Percentiles rank a stretch among this genome's conserved stretches.
Conservation (phyloP, 2,797 vertebrate genomes). For the Sebastes taczanowskii region DNA sequence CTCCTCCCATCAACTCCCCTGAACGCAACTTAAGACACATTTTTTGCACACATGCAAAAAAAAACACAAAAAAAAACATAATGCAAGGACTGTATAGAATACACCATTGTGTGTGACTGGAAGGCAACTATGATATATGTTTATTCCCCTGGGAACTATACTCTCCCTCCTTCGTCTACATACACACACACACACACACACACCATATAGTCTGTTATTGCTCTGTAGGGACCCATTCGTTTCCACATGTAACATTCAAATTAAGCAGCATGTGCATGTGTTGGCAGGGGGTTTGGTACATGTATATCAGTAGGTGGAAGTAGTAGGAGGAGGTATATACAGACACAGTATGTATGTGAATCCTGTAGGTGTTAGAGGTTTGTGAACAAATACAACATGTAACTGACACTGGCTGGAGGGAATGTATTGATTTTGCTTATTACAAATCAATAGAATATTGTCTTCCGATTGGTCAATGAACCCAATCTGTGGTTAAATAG, state of each 20-base stretch:
- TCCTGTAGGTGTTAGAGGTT: background rate
- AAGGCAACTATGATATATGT: constrained; percentile 16
- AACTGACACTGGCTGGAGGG: background rate
- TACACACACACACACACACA: background rate
- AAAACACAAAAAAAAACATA: background rate
- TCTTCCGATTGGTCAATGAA: background rate
- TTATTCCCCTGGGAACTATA: constrained; percentile 19
- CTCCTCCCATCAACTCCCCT: background rate
- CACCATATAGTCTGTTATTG: constrained; percentile 8
- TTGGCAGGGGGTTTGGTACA: background rate
- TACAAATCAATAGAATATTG: background rate
- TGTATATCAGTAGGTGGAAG: background rate
- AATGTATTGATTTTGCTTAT: background rate
- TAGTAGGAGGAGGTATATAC: background rate
- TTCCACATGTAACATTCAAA: constrained; percentile 32
- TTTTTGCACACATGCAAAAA: background rate
- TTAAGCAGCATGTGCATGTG: constrained; percentile 20
- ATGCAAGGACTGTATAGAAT: background rate
- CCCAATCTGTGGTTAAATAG: background rate
- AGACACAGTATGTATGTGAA: background rate
- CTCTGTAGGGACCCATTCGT: constrained; percentile 42
- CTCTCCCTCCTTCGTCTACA: constrained; percentile 2
- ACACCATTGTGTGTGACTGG: background rate
- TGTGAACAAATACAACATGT: background rate
- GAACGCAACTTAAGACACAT: background rate